Base-by-base conservation (phyloP, 2,888 invertebrate genomes). In the Tipula unca region DNA sequence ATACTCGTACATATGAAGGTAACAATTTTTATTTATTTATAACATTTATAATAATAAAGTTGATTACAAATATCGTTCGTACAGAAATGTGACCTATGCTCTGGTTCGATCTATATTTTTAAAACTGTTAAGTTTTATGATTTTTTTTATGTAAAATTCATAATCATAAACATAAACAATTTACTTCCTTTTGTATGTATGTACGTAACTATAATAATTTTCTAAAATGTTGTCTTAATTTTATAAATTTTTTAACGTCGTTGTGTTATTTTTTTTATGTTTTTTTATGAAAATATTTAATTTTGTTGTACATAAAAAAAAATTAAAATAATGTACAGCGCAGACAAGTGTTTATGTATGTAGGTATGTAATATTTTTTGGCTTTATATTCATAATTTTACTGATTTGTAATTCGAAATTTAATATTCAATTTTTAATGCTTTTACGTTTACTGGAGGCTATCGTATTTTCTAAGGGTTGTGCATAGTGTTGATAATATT, bases 141-240 rank as follows among this genome's bases (percentile, higher is more conserved):
- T 39, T 39, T 39, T 39, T 6, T 35, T 6, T 35, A 35, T 13
- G 13, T 39, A 54, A 10, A 20, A 69, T 69, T 13, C 25, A 25
- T 10, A 69, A 69, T 69, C 69, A 69, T 69, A 69, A 69, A 69
- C 20, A 25, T 69, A 69, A 69, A n/a, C n/a, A n/a, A 69, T 25
- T 69, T 69, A 69, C 10, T 69, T 69, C 25, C 8, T 10, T 69
- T 69, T 69, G n/a, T 20, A 14, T 25, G n/a, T n/a, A n/a, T n/a
- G n/a, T n/a, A n/a, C n/a, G n/a, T n/a, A n/a, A n/a, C n/a, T n/a
- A 25, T 25, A 69, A 69, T 69, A 69, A 69, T 69, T 69, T 69
- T 69, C 69, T 69, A 69, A 69, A 69, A 69, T 69, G 69, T 69
- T 69, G 25, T 69, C 69, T 69, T 69, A 69, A 69, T 69, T 69